Conservation (phyloP, 2,797 vertebrate genomes). For the Euthynnus affinis region DNA sequence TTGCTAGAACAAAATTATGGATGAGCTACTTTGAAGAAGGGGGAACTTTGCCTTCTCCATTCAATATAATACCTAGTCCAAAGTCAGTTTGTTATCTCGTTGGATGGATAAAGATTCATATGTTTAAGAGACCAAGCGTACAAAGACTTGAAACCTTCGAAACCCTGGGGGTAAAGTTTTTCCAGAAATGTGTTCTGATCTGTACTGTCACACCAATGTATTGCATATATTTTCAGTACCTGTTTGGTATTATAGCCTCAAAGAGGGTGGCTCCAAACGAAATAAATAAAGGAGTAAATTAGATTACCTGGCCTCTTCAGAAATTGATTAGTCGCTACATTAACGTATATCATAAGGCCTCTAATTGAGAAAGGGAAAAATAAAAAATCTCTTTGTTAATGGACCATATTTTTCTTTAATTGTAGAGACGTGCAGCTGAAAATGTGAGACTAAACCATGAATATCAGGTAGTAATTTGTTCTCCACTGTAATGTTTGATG, state of each 20-base stretch:
- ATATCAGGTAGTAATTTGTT: constrained; percentile 90
- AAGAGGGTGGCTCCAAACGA: not conserved
- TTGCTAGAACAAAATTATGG: constrained; percentile 98
- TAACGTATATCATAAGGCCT: constrained; percentile 15
- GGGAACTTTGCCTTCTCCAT: constrained; percentile 95
- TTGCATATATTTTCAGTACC: not conserved
- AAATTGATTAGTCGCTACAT: not conserved
- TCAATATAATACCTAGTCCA: constrained; percentile 97
- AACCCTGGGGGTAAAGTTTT: constrained; percentile 91
- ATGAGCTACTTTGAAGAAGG: constrained; percentile 99
- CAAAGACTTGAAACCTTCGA: constrained; percentile 92
- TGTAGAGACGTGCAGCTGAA: constrained; percentile 93
- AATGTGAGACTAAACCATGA: constrained; percentile 93
- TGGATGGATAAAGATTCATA: constrained; percentile 89
- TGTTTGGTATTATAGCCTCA: not conserved
- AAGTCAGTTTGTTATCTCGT: constrained; percentile 94
- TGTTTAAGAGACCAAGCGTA: constrained; percentile 87
- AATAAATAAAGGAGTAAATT: constrained; percentile 13
- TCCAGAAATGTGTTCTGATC: constrained; percentile 12
- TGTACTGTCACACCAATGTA: not conserved
- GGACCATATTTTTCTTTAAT: constrained; percentile 7
- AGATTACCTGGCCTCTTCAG: constrained; percentile 19
- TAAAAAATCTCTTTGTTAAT: constrained; percentile 1
- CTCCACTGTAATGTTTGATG: not conserved
- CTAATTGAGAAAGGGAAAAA: constrained; percentile 14